These are phyloP conservation scores for Aix galericulata DNA, from an alignment of 2,113 vertebrate species.

Conservation along the genomic window DNA sequence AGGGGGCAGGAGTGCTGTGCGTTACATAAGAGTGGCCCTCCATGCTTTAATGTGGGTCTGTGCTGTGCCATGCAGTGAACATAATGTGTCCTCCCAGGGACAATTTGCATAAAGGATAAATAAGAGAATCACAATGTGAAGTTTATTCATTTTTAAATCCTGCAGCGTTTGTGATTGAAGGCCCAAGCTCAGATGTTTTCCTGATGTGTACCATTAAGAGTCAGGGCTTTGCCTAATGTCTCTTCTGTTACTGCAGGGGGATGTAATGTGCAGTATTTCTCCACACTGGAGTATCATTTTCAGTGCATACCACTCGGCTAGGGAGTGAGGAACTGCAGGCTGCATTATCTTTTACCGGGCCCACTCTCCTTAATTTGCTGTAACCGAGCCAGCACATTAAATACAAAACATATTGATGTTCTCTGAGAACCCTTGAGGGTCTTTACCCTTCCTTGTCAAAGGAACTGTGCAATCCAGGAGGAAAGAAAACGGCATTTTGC, in stretches of 20 bases:
- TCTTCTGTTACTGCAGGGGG: slow-evolving; percentile 81
- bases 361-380: slow-evolving; percentile 82
- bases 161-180: slow-evolving; percentile 88
- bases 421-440: slow-evolving; percentile 79
- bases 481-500: slow-evolving; percentile 70
- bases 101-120: slow-evolving; percentile 91
- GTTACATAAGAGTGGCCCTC: slow-evolving; percentile 76
- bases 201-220: slow-evolving; percentile 87
- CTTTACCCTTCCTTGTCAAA: slow-evolving; percentile 81
- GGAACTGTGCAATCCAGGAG: slow-evolving; percentile 70
- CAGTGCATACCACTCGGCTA: slow-evolving; percentile 70
- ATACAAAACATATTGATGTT: slow-evolving; percentile 86
- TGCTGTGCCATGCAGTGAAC: slow-evolving; percentile 74
- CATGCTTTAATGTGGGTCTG: slow-evolving; percentile 75
- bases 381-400: slow-evolving; percentile 84
- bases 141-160: slow-evolving; percentile 93
- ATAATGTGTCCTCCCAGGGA: slow-evolving; percentile 84
- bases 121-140: slow-evolving; percentile 90
- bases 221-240: slow-evolving; percentile 86
- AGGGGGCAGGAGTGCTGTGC: slow-evolving; percentile 51
- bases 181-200: slow-evolving; percentile 88
- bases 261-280: slow-evolving; percentile 77
- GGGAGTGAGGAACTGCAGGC: slow-evolving; percentile 75
- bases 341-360: slow-evolving; percentile 76
- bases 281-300: slow-evolving; percentile 81